phyloP scores from a whole-genome alignment of 2,113 vertebrate species.

The Elanus axillaris region DNA sequence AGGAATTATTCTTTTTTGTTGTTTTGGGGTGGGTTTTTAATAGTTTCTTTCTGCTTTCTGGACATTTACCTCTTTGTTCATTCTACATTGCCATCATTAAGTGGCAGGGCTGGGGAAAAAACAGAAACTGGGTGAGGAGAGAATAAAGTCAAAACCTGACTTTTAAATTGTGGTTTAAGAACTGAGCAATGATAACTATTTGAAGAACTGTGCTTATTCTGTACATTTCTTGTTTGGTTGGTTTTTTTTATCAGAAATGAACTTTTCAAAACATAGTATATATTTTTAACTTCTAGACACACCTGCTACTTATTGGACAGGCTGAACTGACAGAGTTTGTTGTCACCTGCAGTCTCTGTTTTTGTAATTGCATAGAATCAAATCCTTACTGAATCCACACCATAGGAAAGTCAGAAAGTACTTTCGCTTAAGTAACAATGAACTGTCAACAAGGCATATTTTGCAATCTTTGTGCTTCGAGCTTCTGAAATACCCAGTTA shows the following conservation, averaged over 20 bases:
- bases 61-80: neutral
- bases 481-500: neutral
- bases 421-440: neutral
- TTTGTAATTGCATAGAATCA: neutral
- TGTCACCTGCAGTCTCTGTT: neutral
- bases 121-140: neutral
- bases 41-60: neutral
- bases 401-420: neutral
- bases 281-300: neutral
- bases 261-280: neutral
- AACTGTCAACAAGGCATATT: neutral
- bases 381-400: neutral
- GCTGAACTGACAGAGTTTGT: neutral
- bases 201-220: neutral
- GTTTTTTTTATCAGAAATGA: neutral
- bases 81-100: neutral
- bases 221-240: rapidly evolving
- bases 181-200: neutral
- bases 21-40: neutral
- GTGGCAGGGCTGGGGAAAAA: neutral
- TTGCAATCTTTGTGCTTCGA: neutral
- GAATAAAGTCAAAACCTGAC: neutral
- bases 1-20: neutral
- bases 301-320: neutral
- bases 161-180: neutral